Base-by-base conservation (phyloP, 2,113 vertebrate genomes). In the Oxyura jamaicensis region DNA sequence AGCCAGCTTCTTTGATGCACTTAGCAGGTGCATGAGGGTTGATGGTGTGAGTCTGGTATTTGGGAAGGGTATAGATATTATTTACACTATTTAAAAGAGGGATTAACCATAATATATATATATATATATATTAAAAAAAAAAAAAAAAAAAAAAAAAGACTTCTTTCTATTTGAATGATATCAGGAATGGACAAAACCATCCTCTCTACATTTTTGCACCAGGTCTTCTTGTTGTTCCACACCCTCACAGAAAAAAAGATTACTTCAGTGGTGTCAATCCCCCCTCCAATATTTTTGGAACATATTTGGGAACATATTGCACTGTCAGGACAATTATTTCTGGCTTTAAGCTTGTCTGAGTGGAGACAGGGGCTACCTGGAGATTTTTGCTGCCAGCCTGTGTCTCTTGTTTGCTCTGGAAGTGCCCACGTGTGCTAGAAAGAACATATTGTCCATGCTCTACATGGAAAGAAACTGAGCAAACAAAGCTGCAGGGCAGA, bases 401-500 rank as follows among this genome's bases (percentile, higher is more conserved):
- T 72, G 22, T 48, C 52, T 84, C 3, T 72, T 84, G 62, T 84
- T 94, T 90, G 36, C 77, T 93, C 83, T 52, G 18, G 71, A 92
- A 81, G 33, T 58, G 35, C 22, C 33, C 80, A 73, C 0, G 1
- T 79, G 60, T 91, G 53, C 83, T 93, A 86, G 62, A 84, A 86
- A 86, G 77, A 46, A 83, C 66, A 62, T 68, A 31, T 26, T 82
- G 77, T 93, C 66, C 66, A 41, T 33, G 14, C 14, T 76, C n/a
- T 79, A 26, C 58, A 55, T n/a, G 41, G 44, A 82, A 82, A 2
- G 7, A 92, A 44, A 33, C 50, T 69, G 55, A 91, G 13, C 67
- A 96, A 91, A 94, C 73, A 91, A 91, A 96, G 18, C 42, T 76
- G 29, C 73, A 62, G 28, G 66, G 28, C 31, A 93, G 76, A 92